These are phyloP conservation scores for Peribatodes rhomboidaria DNA, from an alignment of 2,888 invertebrate genomes.

Conservation along the genomic window DNA sequence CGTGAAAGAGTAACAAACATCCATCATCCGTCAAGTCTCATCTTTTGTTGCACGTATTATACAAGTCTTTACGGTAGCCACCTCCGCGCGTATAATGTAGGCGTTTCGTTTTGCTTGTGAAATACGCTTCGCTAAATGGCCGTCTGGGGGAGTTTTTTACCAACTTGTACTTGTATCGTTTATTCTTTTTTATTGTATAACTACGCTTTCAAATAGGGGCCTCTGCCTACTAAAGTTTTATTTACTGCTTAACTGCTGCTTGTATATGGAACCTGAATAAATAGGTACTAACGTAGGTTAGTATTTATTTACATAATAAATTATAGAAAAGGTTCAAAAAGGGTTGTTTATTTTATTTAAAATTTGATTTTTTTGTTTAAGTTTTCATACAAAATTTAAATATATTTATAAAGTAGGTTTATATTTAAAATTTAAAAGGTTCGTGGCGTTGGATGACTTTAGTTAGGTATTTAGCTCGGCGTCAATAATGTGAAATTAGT, in stretches of 20 bases:
- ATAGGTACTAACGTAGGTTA: neutral
- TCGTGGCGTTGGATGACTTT: no score
- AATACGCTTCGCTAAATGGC: constrained; percentile 15
- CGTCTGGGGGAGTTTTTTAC: constrained; percentile 9
- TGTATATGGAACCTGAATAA: neutral
- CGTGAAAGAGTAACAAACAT: no score
- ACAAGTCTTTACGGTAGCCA: no score
- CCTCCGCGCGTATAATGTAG: constrained; percentile 14
- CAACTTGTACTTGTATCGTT: constrained; percentile 15
- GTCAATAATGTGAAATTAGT: no score
- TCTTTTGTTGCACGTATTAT: no score
- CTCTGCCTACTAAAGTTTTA: constrained; percentile 2
- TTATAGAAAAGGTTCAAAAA: neutral
- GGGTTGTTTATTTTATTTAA: no score
- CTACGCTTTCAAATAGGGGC: constrained; percentile 4
- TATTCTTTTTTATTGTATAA: constrained; percentile 15
- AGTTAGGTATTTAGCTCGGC: no score
- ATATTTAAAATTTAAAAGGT: no score
- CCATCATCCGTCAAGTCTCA: no score
- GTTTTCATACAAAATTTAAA: no score
- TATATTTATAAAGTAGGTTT: no score
- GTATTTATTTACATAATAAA: neutral
- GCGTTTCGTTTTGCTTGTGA: constrained; percentile 10
- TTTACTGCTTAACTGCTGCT: constrained; percentile 2
- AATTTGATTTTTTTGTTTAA: no score